Percentiles rank a stretch among this genome's conserved stretches.
phyloP scores from a whole-genome alignment of 2,113 vertebrate species.

The Pedionomus torquatus region DNA sequence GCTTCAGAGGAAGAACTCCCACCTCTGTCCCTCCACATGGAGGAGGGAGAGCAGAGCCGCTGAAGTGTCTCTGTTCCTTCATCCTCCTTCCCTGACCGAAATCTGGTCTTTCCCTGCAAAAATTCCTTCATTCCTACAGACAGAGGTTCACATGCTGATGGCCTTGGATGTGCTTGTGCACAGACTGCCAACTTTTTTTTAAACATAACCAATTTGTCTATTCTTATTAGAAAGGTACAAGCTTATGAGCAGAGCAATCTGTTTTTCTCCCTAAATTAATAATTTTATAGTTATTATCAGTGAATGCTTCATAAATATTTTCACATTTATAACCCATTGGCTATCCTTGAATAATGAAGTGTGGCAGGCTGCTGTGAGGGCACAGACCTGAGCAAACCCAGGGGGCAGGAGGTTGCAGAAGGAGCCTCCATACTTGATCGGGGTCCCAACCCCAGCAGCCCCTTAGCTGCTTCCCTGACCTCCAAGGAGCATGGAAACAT shows the following conservation, averaged over 20 bases:
- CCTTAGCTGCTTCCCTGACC: not conserved
- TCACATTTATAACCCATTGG: not conserved
- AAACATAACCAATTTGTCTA: too few relatives aligned
- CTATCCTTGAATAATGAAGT: accelerated
- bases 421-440: accelerated
- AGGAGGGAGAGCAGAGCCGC: not conserved
- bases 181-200: not conserved
- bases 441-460: not conserved
- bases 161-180: not conserved
- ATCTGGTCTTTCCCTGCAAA: not conserved
- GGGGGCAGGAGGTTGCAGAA: not conserved
- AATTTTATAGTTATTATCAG: not conserved
- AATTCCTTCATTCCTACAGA: not conserved
- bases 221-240: not conserved
- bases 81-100: not conserved
- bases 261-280: not conserved
- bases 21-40: accelerated
- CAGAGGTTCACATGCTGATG: not conserved
- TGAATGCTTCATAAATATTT: not conserved
- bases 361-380: not conserved
- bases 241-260: not conserved
- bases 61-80: not conserved
- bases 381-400: not conserved
- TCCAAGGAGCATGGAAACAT: accelerated
- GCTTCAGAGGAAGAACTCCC: not conserved